phyloP scores from a whole-genome alignment of 2,113 vertebrate species.

The Petroica traversi region DNA sequence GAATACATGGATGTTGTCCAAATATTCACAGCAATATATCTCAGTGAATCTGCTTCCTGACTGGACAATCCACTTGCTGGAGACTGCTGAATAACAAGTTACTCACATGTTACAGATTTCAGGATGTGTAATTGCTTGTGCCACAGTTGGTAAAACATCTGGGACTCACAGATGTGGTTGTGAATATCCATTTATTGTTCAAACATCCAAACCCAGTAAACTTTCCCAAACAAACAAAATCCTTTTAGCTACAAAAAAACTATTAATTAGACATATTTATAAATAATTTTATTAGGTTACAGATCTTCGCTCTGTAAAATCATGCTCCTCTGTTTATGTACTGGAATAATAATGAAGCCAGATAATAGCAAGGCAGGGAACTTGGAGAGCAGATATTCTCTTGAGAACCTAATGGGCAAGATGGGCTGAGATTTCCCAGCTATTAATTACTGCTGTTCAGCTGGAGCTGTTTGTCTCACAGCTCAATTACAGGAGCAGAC shows the following conservation, averaged over 20 bases:
- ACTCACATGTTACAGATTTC: constrained; percentile 12
- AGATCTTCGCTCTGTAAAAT: background rate
- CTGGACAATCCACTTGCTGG: constrained; percentile 36
- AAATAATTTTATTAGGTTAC: background rate
- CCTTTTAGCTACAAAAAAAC: background rate
- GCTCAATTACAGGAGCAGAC: background rate
- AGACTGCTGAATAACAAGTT: constrained; percentile 20
- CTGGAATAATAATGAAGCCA: background rate
- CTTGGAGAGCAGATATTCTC: background rate
- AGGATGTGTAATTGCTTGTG: constrained; percentile 40
- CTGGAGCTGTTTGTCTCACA: constrained; percentile 4
- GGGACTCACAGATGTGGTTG: constrained; percentile 18
- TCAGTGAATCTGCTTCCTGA: constrained; percentile 42
- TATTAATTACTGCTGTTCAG: constrained; percentile 15
- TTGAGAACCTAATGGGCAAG: constrained; percentile 20
- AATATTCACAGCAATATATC: constrained; percentile 50
- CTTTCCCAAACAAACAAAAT: background rate
- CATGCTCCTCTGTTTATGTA: background rate
- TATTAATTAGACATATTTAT: background rate
- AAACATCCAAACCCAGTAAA: background rate
- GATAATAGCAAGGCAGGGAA: background rate
- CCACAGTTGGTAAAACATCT: constrained; percentile 50
- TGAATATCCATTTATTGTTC: constrained; percentile 23
- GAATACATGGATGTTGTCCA: constrained; percentile 39
- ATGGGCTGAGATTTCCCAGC: constrained; percentile 2